Evolutionary conservation across 2,113 vertebrate species (phyloP), one percentile per base, ranked within the genome.

Genomic region (Callocephalon fimbriatum): DNA sequence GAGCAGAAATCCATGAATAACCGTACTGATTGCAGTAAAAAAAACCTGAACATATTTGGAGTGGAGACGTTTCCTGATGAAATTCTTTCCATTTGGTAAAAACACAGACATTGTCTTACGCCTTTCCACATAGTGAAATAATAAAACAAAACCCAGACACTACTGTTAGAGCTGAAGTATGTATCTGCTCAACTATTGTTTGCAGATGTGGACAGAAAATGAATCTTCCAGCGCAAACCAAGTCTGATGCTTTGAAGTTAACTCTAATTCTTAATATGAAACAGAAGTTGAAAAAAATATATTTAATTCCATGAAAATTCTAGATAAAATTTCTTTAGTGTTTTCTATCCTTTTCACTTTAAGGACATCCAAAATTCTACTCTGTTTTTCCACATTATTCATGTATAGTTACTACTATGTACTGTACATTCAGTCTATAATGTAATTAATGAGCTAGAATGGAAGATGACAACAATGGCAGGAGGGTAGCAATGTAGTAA

Each of bases 1-100:
- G 48, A 86, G 75, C 78, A 92, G 87, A 53, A 77, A 85, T 45
- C 95, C 94, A 91, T 94, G 85, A 97, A 94, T 93, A 93, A 91
- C 91, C 3, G 50, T 86, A 96, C 90, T 82, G 92, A 93, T 10
- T 77, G 94, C 87, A 68, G 93, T 73, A 88, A 89, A 92, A 92
- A 92, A 95, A 94, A 86, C 45, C 35, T 50, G 88, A 86, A 79
- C 22, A 0, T 66, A 40, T 53, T 78, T 56, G 84, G 65, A 93
- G 81, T 2, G 22, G 51, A 84, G 72, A 76, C 48, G 26, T 18
- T 84, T 88, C 86, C 84, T 89, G 76, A 42, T 40, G 26, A 89
- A 93, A 89, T 77, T 85, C 73, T 44, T 94, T 84, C 86, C 44
- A 65, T 70, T 81, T 78, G 68, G 79, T 91, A 92, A 91, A 92